Percentiles rank a stretch among this genome's conserved stretches.
These are phyloP conservation scores for Eulemur coronatus DNA, from an alignment of 2,797 vertebrate species.

Conservation along the genomic window DNA sequence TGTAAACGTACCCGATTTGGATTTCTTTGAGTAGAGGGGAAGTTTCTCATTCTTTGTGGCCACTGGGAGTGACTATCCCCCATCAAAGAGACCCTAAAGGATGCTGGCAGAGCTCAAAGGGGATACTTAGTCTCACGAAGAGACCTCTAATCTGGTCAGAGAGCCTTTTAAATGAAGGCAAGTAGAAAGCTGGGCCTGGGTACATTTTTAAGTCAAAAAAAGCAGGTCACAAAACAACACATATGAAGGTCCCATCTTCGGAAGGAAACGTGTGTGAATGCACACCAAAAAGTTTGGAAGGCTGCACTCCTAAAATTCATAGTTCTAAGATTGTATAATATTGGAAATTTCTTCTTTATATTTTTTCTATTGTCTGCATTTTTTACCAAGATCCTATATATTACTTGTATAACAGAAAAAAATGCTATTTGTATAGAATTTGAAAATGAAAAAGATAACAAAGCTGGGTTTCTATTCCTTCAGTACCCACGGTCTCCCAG, in stretches of 20 bases:
- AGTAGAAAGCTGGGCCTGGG: background rate
- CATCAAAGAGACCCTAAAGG: constrained; percentile 34
- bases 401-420: constrained; percentile 4
- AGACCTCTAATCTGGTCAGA: background rate
- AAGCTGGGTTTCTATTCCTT: background rate
- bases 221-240: background rate
- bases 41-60: constrained; percentile 51
- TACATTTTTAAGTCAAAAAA: background rate
- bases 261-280: background rate
- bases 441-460: background rate
- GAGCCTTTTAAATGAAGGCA: constrained; percentile 7
- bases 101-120: background rate
- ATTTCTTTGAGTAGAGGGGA: constrained; percentile 67
- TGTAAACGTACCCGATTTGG: constrained; percentile 43
- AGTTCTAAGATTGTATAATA: background rate
- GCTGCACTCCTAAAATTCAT: background rate
- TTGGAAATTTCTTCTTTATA: background rate
- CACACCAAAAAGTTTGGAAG: background rate
- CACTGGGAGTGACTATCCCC: background rate
- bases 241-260: background rate
- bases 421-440: background rate
- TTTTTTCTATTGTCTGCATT: background rate
- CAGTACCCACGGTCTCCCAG: background rate
- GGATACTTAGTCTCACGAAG: background rate
- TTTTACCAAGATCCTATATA: background rate